A percentile compares a stretch with the other conserved stretches of the same genome.
These are phyloP conservation scores for Stramonita haemastoma DNA, from an alignment of 2,888 invertebrate species.

Conservation along the genomic window DNA sequence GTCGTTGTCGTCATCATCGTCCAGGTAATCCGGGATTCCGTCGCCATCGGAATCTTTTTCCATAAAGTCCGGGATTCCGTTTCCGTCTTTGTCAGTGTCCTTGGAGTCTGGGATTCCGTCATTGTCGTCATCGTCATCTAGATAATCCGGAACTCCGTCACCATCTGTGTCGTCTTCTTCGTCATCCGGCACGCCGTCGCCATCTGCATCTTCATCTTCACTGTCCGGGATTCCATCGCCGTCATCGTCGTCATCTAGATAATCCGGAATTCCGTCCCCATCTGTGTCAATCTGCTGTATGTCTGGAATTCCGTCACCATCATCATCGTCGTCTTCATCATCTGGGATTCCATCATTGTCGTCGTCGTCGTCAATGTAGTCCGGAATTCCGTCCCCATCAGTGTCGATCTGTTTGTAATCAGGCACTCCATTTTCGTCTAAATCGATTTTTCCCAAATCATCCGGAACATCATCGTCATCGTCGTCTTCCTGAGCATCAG, in stretches of 20 bases:
- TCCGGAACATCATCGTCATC: slow-evolving; percentile 61
- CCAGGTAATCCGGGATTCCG: slow-evolving; percentile 70
- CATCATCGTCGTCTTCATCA: slow-evolving; percentile 61
- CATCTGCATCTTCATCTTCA: slow-evolving; percentile 65
- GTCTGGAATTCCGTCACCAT: slow-evolving; percentile 70
- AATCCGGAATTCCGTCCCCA: slow-evolving; percentile 67
- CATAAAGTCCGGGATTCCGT: slow-evolving; percentile 66
- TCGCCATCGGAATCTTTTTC: slow-evolving; percentile 65
- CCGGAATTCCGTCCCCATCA: slow-evolving; percentile 74
- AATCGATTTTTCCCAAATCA: slow-evolving; percentile 55
- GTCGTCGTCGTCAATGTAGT: slow-evolving; percentile 56
- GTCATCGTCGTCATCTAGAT: slow-evolving; percentile 66
- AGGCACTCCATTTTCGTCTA: slow-evolving; percentile 68
- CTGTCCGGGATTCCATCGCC: slow-evolving; percentile 67
- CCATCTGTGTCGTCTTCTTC: slow-evolving; percentile 62
- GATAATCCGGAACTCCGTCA: slow-evolving; percentile 71
- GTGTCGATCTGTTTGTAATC: slow-evolving; percentile 53
- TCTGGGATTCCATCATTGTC: slow-evolving; percentile 70
- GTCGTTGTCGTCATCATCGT: slow-evolving; percentile 67
- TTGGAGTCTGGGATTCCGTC: slow-evolving; percentile 57
- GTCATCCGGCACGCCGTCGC: slow-evolving; percentile 61
- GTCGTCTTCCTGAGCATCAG: slow-evolving; percentile 65
- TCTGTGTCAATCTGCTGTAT: slow-evolving; percentile 62
- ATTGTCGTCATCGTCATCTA: slow-evolving; percentile 63
- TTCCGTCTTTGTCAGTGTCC: slow-evolving; percentile 63